Conservation (phyloP, 2,888 invertebrate species). For the Nomada fucata region DNA sequence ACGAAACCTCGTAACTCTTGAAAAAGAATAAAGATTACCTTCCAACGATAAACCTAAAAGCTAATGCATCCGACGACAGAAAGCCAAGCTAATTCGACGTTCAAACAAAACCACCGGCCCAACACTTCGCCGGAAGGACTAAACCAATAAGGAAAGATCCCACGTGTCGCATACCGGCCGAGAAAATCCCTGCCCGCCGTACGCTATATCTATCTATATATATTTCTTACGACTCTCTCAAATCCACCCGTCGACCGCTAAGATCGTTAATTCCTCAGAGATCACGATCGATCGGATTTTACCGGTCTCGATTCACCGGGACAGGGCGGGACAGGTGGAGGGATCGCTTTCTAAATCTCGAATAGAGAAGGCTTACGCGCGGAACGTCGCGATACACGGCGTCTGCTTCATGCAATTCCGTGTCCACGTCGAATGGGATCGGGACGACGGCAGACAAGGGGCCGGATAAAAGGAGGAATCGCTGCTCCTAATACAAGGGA, state of each 20-base stretch:
- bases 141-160: neutral
- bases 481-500: slow-evolving; percentile 68
- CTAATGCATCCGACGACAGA: neutral
- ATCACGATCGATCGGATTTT: slow-evolving; percentile 55
- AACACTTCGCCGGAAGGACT: neutral
- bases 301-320: slow-evolving; percentile 19
- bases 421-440: slow-evolving; percentile 16
- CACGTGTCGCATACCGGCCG: neutral
- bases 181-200: neutral
- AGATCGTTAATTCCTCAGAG: slow-evolving; percentile 40
- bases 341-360: slow-evolving; percentile 58
- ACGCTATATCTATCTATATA: too few relatives aligned
- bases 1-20: neutral
- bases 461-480: slow-evolving; percentile 49
- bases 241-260: neutral
- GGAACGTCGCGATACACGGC: slow-evolving; percentile 21
- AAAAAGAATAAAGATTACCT: too few relatives aligned
- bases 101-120: neutral
- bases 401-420: slow-evolving; percentile 14
- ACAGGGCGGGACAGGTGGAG: slow-evolving; percentile 20
- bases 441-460: slow-evolving; percentile 10
- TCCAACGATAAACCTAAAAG: neutral
- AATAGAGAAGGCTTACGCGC: slow-evolving; percentile 31
- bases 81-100: neutral
- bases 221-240: neutral